Evolutionary conservation across 23 tunicate species (phyloP), one percentile per base, ranked within the genome.

Genomic region (Ciona savignyi): DNA sequence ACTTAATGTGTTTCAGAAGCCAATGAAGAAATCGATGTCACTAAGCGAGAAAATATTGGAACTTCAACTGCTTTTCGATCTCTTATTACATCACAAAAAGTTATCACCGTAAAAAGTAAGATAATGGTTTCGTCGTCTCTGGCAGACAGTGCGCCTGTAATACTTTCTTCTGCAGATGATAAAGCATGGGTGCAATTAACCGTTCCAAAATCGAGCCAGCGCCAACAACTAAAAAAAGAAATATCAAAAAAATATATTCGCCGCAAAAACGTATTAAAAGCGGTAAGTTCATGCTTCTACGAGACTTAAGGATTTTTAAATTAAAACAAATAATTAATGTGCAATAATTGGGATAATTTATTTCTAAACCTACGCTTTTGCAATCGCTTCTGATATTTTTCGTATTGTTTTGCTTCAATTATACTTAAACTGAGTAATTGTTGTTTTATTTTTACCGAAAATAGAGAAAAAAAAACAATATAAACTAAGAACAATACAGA

Each of bases 131-230:
- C n/a, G n/a, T n/a, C n/a, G n/a, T 42, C 11, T 6, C 56, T 42
- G 15, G 9, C 56, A 42, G 11, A 42, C 15, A 42, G 15, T 6
- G 15, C 56, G 15, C 15, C 9, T 42, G 9, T 9, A 42, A 42
- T 42, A 42, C 15, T 42, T 42, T 42, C 11, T 42, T n/a, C n/a
- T n/a, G n/a, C n/a, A n/a, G n/a, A n/a, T n/a, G 49, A 69, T 2
- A 51, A 32, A 69, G 73, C 73, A 0, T 69, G 73, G 73, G 51
- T 69, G 1, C 49, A 69, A 32, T 24, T 69, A 4, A 69, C 32
- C 21, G 34, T 23, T 1, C 73, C 73, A 23, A 20, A 1, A 1
- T 29, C 32, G 4, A 1, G 26, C 34, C 51, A 69, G 20, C 73
- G 73, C 32, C 1, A 22, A 3, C 32, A 32, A n/a, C 73, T 29